Base-by-base conservation (phyloP, 2,888 invertebrate species). In the Tiphia femorata region DNA sequence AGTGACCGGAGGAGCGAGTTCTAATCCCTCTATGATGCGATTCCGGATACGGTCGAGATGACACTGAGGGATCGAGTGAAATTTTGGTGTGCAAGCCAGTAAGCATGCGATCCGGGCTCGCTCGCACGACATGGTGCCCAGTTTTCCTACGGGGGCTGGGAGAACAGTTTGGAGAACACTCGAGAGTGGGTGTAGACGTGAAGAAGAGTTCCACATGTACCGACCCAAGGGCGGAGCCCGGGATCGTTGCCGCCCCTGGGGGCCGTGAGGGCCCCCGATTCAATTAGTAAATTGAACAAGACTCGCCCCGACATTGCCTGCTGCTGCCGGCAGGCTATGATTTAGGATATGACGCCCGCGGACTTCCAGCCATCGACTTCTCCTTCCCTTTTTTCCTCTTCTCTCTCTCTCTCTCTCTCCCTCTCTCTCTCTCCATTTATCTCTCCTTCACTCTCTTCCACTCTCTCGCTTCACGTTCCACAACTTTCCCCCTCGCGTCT, bases 231-330 rank as follows among this genome's bases (percentile, higher is more conserved):
- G 70, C 66, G 71, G 71, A 50, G 58, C 51, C 10, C 27, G 7
- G 12, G 4, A 2, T 43, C 25, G 66, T 58, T 27, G 35, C 64
- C 68, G 68, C 71, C 70, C 55, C 64, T 47, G 43, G 27, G 16
- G 49, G 40, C 41, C 37, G 37, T 16, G 8, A 16, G 17, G 38
- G 23, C 14, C n/a, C 33, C 12, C 50, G 42, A 77, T 79, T 81
- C 81, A 78, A 81, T 82, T 81, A 80, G 77, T 72, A 76, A 79
- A 82, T 81, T 81, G 80, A 61, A 25, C 2, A 33, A 33, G 33
- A 2, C 29, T 12, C 2, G 23, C 42, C 25, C 27, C 27, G 42
- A 51, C n/a, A n/a, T n/a, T n/a, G n/a, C n/a, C n/a, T n/a, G n/a
- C n/a, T n/a, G n/a, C n/a, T n/a, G n/a, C n/a, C n/a, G 47, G 63